Percentiles rank a stretch among this genome's conserved stretches.
Conservation (phyloP, 2,113 vertebrate species). For the Lophius piscatorius region DNA sequence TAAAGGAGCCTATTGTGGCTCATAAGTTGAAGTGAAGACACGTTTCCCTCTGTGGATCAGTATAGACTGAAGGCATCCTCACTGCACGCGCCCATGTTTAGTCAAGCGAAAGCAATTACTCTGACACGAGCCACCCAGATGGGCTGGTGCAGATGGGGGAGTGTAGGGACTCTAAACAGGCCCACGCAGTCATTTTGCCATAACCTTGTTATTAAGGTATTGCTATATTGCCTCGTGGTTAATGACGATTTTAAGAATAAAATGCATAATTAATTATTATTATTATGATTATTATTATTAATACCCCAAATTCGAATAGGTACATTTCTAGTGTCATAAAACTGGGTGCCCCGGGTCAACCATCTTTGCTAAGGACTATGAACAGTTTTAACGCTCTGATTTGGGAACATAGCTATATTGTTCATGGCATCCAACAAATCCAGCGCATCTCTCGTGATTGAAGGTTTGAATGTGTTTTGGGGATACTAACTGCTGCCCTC, state of each 20-base stretch:
- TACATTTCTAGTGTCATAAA: too few relatives aligned
- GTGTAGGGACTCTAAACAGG: slow-evolving; percentile 1
- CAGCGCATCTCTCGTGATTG: too few relatives aligned
- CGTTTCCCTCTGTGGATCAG: background rate
- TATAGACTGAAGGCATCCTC: background rate
- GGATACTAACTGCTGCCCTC: too few relatives aligned
- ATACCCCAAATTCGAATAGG: too few relatives aligned
- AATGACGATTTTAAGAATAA: background rate
- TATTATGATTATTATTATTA: background rate
- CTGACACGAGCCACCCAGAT: slow-evolving; percentile 59
- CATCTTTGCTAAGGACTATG: too few relatives aligned
- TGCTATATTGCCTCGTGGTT: background rate
- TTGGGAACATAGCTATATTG: too few relatives aligned
- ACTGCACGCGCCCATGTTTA: slow-evolving; percentile 47
- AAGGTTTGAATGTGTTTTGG: background rate
- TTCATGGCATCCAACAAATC: too few relatives aligned
- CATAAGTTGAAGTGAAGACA: background rate
- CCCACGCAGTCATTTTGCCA: background rate
- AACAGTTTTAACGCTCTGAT: too few relatives aligned
- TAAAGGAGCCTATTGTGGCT: background rate
- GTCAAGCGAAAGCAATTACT: slow-evolving; percentile 55
- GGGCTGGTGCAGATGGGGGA: slow-evolving; percentile 18
- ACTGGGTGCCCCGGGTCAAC: too few relatives aligned
- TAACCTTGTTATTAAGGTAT: background rate
- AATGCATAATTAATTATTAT: background rate